phyloP scores from a whole-genome alignment of 2,888 invertebrate genomes.

The Dasypolia templi region DNA sequence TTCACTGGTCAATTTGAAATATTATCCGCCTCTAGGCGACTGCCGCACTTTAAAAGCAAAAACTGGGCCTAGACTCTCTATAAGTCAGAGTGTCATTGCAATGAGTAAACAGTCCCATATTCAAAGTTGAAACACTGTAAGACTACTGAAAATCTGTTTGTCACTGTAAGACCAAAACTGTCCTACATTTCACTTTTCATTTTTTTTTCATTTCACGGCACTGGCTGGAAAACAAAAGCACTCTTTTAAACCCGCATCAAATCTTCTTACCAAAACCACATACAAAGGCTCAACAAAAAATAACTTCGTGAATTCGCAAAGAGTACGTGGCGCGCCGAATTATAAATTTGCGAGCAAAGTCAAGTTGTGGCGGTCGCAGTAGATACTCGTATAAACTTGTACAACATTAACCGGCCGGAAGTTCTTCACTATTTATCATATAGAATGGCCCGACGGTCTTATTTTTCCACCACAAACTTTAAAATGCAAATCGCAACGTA shows the following conservation, averaged over 20 bases:
- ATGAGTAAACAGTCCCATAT: background rate
- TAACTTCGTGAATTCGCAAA: conserved; percentile 49
- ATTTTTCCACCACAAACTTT: conserved; percentile 80
- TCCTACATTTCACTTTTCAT: conserved; percentile 24
- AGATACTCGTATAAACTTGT: conserved; percentile 77
- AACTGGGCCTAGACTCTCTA: background rate
- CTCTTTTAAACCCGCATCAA: conserved; percentile 17
- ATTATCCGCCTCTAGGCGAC: conserved; percentile 12
- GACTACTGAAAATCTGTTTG: background rate
- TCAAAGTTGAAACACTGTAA: background rate
- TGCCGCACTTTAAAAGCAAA: background rate
- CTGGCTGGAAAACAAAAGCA: background rate
- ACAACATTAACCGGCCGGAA: conserved; percentile 74
- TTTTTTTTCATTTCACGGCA: background rate
- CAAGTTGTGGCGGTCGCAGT: conserved; percentile 59
- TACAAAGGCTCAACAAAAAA: conserved; percentile 36
- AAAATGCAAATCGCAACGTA: conserved; percentile 80
- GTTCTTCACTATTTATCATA: conserved; percentile 79
- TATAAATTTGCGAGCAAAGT: conserved; percentile 57
- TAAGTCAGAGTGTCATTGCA: background rate
- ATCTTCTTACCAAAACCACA: conserved; percentile 38
- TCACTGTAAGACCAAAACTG: conserved; percentile 3
- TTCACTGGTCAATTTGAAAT: conserved; percentile 32
- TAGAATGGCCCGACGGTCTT: conserved; percentile 76
- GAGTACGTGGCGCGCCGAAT: conserved; percentile 51